phyloP scores from a whole-genome alignment of 1,140 invertebrate genomes.

The Platorchestia sp. region DNA sequence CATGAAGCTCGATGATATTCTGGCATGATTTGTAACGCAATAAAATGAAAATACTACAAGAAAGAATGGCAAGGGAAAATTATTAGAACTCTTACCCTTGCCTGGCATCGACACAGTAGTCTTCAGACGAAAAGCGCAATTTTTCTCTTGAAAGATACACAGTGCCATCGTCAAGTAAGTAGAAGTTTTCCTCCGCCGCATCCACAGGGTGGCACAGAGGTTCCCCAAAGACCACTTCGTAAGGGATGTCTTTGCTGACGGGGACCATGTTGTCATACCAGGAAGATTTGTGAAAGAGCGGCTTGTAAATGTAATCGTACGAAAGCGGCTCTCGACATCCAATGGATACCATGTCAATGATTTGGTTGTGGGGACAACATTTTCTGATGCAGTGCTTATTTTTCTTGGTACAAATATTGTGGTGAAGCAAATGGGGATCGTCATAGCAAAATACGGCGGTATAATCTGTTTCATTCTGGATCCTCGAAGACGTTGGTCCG shows the following conservation, averaged over 20 bases:
- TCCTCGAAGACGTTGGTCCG: not conserved
- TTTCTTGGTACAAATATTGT: slow-evolving; percentile 30
- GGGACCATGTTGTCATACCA: slow-evolving; percentile 45
- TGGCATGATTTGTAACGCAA: not conserved
- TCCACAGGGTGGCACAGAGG: slow-evolving; percentile 29
- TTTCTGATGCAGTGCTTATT: slow-evolving; percentile 52
- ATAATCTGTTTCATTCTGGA: not conserved
- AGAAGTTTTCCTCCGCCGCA: not conserved
- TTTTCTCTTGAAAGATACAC: not conserved
- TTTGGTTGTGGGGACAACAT: slow-evolving; percentile 49
- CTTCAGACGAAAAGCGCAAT: not conserved
- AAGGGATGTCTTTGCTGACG: slow-evolving; percentile 15
- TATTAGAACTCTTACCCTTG: not conserved
- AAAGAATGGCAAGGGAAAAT: not conserved
- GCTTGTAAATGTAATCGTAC: not conserved
- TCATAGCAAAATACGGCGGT: slow-evolving; percentile 48
- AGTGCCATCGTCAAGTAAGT: slow-evolving; percentile 29
- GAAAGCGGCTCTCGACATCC: not conserved
- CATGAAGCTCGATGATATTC: not conserved
- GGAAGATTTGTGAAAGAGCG: not conserved
- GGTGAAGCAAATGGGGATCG: slow-evolving; percentile 35
- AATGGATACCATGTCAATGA: slow-evolving; percentile 34
- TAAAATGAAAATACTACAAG: not conserved
- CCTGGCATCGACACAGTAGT: slow-evolving; percentile 42
- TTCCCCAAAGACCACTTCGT: slow-evolving; percentile 41